Percentiles rank a stretch among this genome's conserved stretches.
These are phyloP conservation scores for Drosophila fuyamai DNA, from an alignment of 1,140 invertebrate species.

Conservation along the genomic window DNA sequence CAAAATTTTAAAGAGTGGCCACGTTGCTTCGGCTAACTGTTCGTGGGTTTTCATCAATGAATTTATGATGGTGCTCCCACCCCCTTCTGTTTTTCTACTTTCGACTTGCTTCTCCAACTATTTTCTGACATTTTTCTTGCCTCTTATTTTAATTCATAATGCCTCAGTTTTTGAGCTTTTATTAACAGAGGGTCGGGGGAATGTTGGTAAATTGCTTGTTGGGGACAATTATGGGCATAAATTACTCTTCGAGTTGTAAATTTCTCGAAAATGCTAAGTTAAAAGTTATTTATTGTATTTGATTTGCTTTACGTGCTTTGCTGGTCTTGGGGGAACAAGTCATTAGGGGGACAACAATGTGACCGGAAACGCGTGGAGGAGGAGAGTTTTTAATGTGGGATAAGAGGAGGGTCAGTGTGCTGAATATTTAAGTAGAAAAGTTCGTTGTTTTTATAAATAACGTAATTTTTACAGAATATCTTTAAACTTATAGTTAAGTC, in stretches of 20 bases:
- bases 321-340: constrained; percentile 44
- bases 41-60: constrained; percentile 71
- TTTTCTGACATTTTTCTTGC: constrained; percentile 3
- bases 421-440: neutral
- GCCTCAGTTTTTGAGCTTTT: neutral
- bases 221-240: constrained; percentile 68
- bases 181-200: neutral
- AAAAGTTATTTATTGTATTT: constrained; percentile 79
- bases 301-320: constrained; percentile 60
- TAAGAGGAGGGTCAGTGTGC: constrained; percentile 4
- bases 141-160: constrained; percentile 51
- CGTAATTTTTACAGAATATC: no score
- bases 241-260: constrained; percentile 69
- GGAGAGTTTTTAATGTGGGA: constrained; percentile 3
- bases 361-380: constrained; percentile 49
- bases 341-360: constrained; percentile 54
- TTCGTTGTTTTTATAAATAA: no score
- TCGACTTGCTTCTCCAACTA: neutral
- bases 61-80: constrained; percentile 62
- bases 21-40: constrained; percentile 19
- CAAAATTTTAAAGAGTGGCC: neutral
- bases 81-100: neutral
- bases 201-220: constrained; percentile 74
- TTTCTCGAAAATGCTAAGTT: constrained; percentile 73
- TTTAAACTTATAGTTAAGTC: neutral